These are phyloP conservation scores for Cerastis leucographa DNA, from an alignment of 2,888 invertebrate genomes.

Conservation along the genomic window DNA sequence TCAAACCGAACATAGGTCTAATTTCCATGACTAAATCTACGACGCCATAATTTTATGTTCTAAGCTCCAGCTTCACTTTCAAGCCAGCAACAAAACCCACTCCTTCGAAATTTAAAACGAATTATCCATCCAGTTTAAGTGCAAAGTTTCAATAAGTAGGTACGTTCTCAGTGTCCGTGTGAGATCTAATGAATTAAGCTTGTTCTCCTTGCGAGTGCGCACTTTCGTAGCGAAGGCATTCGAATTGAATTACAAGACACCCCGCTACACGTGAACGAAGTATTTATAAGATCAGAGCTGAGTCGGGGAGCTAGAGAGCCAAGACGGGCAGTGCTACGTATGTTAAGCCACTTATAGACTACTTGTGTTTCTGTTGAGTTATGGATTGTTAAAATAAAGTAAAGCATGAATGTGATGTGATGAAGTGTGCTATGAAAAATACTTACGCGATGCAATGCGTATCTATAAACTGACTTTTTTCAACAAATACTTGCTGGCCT, in stretches of 20 bases:
- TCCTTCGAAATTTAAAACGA: conserved; percentile 37
- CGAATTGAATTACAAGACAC: conserved; percentile 75
- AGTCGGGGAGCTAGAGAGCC: conserved; percentile 41
- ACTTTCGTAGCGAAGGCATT: conserved; percentile 66
- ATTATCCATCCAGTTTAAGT: conserved; percentile 29
- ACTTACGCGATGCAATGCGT: background rate
- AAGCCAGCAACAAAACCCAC: conserved; percentile 19
- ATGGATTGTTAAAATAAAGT: background rate
- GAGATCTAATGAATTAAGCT: conserved; percentile 71
- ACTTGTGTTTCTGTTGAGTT: background rate
- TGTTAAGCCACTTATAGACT: conserved; percentile 25
- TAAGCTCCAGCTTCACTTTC: background rate
- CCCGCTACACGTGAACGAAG: conserved; percentile 66
- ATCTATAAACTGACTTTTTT: background rate
- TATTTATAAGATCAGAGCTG: conserved; percentile 69
- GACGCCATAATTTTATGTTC: background rate
- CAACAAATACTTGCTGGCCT: background rate
- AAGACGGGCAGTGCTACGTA: conserved; percentile 47
- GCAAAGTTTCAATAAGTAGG: conserved; percentile 46
- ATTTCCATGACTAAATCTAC: background rate
- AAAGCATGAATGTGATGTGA: background rate
- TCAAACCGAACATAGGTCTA: background rate
- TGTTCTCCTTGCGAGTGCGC: conserved; percentile 61
- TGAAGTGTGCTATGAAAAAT: background rate
- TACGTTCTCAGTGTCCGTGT: conserved; percentile 44